Percentiles rank a stretch among this genome's conserved stretches.
phyloP scores from a whole-genome alignment of 1,140 invertebrate species.

The Chrysopa pallens region DNA sequence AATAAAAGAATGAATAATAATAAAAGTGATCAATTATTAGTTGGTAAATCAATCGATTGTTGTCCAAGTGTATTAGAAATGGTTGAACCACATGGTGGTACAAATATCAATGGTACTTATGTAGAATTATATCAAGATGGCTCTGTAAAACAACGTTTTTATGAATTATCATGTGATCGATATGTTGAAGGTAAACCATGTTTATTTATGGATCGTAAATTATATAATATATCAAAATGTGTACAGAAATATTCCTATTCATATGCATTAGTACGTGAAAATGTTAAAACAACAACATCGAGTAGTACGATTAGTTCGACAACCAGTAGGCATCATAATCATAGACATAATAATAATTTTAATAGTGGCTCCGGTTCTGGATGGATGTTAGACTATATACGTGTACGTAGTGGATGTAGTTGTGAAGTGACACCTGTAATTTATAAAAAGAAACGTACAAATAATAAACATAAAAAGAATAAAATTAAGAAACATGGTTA shows the following conservation, averaged over 20 bases:
- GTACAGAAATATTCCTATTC: slow-evolving; percentile 70
- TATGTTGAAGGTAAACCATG: slow-evolving; percentile 55
- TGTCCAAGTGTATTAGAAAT: slow-evolving; percentile 61
- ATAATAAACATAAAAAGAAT: background rate
- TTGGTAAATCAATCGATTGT: slow-evolving; percentile 36
- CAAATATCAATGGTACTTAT: slow-evolving; percentile 47
- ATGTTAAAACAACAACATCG: background rate
- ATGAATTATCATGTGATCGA: slow-evolving; percentile 57
- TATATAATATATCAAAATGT: slow-evolving; percentile 52
- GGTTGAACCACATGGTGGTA: slow-evolving; percentile 56
- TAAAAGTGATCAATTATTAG: too few species aligned
- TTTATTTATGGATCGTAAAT: slow-evolving; percentile 48
- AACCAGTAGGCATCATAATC: slow-evolving; percentile 20
- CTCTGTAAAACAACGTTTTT: slow-evolving; percentile 40
- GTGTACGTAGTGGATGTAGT: slow-evolving; percentile 61
- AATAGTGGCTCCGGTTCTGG: slow-evolving; percentile 26
- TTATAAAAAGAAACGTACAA: slow-evolving; percentile 9
- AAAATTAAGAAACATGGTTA: too few species aligned
- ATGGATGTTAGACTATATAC: slow-evolving; percentile 68
- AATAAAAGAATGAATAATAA: too few species aligned
- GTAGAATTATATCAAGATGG: slow-evolving; percentile 59
- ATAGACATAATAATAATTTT: slow-evolving; percentile 26
- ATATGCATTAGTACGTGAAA: slow-evolving; percentile 55
- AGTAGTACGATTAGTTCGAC: slow-evolving; percentile 11
- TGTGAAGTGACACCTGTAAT: slow-evolving; percentile 40